These are phyloP conservation scores for Sinocyclocheilus maitianheensis DNA, from an alignment of 2,113 vertebrate species.

Conservation along the genomic window DNA sequence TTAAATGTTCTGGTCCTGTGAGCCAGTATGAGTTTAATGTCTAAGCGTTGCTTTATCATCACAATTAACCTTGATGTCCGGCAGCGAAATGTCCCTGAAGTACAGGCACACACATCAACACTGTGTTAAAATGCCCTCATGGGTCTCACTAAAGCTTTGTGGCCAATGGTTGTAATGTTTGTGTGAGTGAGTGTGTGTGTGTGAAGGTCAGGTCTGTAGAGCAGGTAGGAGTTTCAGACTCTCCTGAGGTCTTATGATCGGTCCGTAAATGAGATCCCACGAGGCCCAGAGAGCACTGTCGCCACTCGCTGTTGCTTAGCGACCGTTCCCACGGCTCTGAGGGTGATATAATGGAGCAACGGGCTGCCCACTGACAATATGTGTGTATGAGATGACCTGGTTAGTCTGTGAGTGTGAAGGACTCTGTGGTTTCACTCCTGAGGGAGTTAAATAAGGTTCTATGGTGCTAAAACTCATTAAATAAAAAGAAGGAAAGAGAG, in stretches of 20 bases:
- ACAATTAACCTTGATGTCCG: slow-evolving; percentile 38
- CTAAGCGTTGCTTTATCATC: slow-evolving; percentile 16
- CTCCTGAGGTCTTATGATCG: slow-evolving; percentile 57
- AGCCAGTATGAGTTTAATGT: not conserved
- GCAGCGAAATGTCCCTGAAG: not conserved
- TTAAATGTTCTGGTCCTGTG: not conserved
- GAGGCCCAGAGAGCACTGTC: slow-evolving; percentile 68
- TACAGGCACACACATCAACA: not conserved
- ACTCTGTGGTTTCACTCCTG: slow-evolving; percentile 31
- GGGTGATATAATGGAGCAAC: slow-evolving; percentile 36
- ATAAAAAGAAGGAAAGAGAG: slow-evolving; percentile 16
- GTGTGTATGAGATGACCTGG: slow-evolving; percentile 41
- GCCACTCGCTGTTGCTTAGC: slow-evolving; percentile 72
- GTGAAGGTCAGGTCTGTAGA: slow-evolving; percentile 40
- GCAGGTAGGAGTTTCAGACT: slow-evolving; percentile 42
- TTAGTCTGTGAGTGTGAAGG: slow-evolving; percentile 45
- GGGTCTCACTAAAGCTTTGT: slow-evolving; percentile 27
- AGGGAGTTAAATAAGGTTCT: slow-evolving; percentile 43
- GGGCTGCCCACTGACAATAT: slow-evolving; percentile 41
- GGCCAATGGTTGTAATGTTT: slow-evolving; percentile 4
- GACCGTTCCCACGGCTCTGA: slow-evolving; percentile 68
- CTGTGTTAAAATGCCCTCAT: slow-evolving; percentile 23
- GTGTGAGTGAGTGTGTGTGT: not conserved
- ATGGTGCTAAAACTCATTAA: slow-evolving; percentile 46
- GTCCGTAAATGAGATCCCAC: slow-evolving; percentile 73